Percentiles rank a stretch among this genome's conserved stretches.
Conservation (phyloP, 2,888 invertebrate genomes). For the Therioaphis trifolii region DNA sequence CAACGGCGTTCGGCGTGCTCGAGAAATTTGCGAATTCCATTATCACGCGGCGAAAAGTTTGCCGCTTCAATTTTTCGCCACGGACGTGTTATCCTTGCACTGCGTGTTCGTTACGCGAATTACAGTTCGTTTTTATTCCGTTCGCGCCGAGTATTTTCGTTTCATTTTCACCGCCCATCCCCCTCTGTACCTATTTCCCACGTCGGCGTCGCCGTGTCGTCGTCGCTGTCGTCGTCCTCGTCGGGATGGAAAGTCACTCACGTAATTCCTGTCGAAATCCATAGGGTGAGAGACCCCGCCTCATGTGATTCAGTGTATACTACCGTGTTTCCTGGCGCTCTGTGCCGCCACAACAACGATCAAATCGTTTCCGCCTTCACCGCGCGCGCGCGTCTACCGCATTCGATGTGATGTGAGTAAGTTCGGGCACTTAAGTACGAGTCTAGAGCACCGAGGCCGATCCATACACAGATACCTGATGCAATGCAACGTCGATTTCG, state of each 20-base stretch:
- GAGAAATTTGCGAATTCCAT: neutral
- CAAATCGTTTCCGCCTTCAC: neutral
- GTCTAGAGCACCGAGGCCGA: too few relatives aligned
- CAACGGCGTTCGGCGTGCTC: neutral
- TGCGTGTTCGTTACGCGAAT: too few relatives aligned
- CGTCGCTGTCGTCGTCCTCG: too few relatives aligned
- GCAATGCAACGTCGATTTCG: too few relatives aligned
- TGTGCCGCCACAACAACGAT: neutral
- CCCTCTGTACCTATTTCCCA: neutral
- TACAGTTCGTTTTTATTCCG: neutral
- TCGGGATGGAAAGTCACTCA: neutral
- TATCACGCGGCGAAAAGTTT: neutral
- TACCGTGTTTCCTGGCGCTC: neutral
- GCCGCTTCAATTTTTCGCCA: conserved; percentile 1
- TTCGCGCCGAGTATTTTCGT: too few relatives aligned
- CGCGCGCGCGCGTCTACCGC: neutral
- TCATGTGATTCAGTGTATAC: neutral
- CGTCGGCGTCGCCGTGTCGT: too few relatives aligned
- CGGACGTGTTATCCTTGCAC: neutral
- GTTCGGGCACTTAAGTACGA: too few relatives aligned
- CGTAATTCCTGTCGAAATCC: neutral
- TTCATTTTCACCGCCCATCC: neutral
- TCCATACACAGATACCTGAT: too few relatives aligned
- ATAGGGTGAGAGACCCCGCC: neutral
- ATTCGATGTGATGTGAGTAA: too few relatives aligned